Percentiles rank a stretch among this genome's conserved stretches.
Evolutionary conservation across 2,888 invertebrate genomes (phyloP).

Genomic region (Calliopum simillimum): DNA sequence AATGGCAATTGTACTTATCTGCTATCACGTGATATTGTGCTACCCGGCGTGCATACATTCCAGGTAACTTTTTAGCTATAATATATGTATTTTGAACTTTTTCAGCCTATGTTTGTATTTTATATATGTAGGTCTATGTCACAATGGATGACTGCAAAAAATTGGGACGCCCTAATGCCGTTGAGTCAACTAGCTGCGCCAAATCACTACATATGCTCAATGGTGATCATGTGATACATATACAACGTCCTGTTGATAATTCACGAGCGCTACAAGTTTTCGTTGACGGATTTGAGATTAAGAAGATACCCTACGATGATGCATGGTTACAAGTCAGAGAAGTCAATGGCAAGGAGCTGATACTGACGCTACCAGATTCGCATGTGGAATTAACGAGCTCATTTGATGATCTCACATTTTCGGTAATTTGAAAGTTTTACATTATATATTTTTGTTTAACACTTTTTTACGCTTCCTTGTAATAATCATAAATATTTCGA

Average conservation of each 20-base stretch:
- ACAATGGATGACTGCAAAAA: slow-evolving; percentile 78
- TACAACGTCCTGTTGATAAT: slow-evolving; percentile 66
- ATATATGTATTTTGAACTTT: background rate
- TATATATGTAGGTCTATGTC: slow-evolving; percentile 72
- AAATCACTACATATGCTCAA: slow-evolving; percentile 77
- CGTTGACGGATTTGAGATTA: slow-evolving; percentile 63
- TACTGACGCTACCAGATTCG: slow-evolving; percentile 74
- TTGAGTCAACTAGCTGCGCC: slow-evolving; percentile 71
- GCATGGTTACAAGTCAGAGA: slow-evolving; percentile 74
- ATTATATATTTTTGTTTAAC: too few relatives aligned
- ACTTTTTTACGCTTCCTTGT: too few relatives aligned
- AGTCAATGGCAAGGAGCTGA: slow-evolving; percentile 73
- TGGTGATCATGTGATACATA: slow-evolving; percentile 73
- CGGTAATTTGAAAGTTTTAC: slow-evolving; percentile 54
- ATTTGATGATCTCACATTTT: slow-evolving; percentile 69
- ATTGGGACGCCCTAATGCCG: slow-evolving; percentile 54
- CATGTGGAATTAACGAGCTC: slow-evolving; percentile 75
- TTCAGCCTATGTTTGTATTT: slow-evolving; percentile 8
- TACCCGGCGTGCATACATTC: slow-evolving; percentile 68
- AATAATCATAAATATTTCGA: too few relatives aligned
- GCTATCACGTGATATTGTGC: slow-evolving; percentile 75
- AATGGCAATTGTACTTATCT: slow-evolving; percentile 89
- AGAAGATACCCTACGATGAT: slow-evolving; percentile 69
- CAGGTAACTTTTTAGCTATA: slow-evolving; percentile 51
- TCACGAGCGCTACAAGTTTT: slow-evolving; percentile 59